Evolutionary conservation across 2,113 vertebrate species (phyloP).

Genomic region (Epinephelus cyanopodus): DNA sequence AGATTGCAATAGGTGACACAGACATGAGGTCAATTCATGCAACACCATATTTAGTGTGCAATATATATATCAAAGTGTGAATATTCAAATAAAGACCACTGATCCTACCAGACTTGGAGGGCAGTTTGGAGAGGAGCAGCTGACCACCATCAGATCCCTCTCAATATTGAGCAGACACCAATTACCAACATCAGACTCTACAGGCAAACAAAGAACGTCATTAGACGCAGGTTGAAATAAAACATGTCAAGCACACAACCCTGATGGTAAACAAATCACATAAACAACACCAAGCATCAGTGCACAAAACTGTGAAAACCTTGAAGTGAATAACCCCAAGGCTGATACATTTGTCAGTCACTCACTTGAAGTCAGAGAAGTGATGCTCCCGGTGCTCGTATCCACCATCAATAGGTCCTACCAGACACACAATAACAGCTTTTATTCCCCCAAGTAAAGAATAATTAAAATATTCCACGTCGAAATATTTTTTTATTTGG

Average conservation of each 20-base stretch:
- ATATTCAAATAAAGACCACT: neutral
- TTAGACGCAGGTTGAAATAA: neutral
- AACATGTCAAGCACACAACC: neutral
- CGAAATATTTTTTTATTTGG: neutral
- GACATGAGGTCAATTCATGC: neutral
- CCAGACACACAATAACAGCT: conserved; percentile 20
- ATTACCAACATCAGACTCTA: conserved; percentile 81
- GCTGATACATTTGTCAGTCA: conserved; percentile 19
- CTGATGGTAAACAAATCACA: neutral
- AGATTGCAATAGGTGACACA: conserved; percentile 7
- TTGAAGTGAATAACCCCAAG: neutral
- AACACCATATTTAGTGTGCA: too few species aligned
- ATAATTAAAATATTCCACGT: neutral
- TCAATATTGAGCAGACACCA: conserved; percentile 89
- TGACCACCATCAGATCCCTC: conserved; percentile 91
- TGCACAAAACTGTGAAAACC: neutral
- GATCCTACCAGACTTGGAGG: conserved; percentile 82
- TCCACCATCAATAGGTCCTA: conserved; percentile 87
- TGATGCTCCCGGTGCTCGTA: conserved; percentile 78
- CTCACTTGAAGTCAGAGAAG: conserved; percentile 84
- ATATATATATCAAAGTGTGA: neutral
- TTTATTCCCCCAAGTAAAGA: neutral
- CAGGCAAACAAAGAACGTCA: conserved; percentile 9
- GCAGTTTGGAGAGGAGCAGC: conserved; percentile 89
- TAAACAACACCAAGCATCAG: neutral